Base-by-base conservation (phyloP, 1,140 invertebrate species). In the Oryzaephilus surinamensis region DNA sequence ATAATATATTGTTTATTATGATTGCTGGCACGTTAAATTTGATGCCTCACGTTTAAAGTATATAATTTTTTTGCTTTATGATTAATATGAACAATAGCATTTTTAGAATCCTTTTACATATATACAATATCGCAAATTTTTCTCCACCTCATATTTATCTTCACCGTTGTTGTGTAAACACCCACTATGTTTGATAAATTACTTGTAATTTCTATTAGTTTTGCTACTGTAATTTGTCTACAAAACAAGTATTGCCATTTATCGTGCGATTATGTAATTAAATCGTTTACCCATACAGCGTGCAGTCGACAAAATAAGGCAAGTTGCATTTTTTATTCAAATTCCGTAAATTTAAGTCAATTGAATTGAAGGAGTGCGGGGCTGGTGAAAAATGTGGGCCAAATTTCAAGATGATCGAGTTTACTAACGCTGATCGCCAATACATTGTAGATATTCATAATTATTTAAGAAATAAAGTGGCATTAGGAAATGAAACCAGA, bases 401-500 rank as follows among this genome's bases (percentile, higher is more conserved):
- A 7, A 45, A 58, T 32, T 55, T 58, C 33, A 34, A 45, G 24
- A 33, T 50, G 18, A 21, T 57, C 5, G 11, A 44, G 17, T 37
- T 59, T 15, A 48, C 35, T 2, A 46, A 55, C 23, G 32, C 42
- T 12, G 33, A 47, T 5, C 32, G 55, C 27, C 55, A 58, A 26
- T 51, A 48, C 32, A 50, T 58, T 21, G n/a, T 56, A 11, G 48
- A 64, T 18, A 41, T 61, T 45, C 66, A 70, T 43, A 75, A 75
- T 50, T 38, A 57, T 26, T 55, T 66, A 15, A 60, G 73, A 14
- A 62, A 62, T 35, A 52, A 54, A 19, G 62, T 75, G 19, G 67
- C 70, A 0, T 55, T 35, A 6, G 67, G 69, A 2, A 46, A 61
- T 26, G 67, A 74, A 47, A 57, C 45, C 3, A 51, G 64, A 38